Base-by-base conservation (phyloP, 2,888 invertebrate genomes). In the Parascotia fuliginaria region DNA sequence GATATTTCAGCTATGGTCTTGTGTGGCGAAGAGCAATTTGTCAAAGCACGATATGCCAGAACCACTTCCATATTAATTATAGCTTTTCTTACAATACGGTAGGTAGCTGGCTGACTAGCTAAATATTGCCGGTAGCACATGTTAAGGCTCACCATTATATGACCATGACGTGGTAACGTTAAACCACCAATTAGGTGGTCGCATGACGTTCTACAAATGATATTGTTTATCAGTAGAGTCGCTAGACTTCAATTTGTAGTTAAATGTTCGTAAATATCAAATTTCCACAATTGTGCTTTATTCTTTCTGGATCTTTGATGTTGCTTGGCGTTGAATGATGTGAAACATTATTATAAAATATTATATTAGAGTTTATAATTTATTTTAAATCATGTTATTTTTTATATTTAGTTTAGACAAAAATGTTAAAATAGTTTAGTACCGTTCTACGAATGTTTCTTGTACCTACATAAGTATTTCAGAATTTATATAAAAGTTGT, bases 181-280 rank as follows among this genome's bases (percentile, higher is more conserved):
- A 43, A 12, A 47, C 47, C 52, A 58, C 58, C 42, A 43, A 55
- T 9, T 53, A 55, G 47, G 56, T 28, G 55, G 32, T 53, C 53
- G 66, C 67, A 62, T 65, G 61, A 65, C 54, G 59, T 68, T 59
- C 55, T 60, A 52, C 60, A 63, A 59, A 65, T 56, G 46, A 64
- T 73, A 75, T 79, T 71, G 74, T 72, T 81, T 79, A 76, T 70
- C 71, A 73, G 83, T 90, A 89, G 89, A 77, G 89, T 90, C 89
- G 91, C 90, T 90, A 90, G 91, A 88, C 89, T 84, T 87, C 81
- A 80, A 85, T 83, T 84, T 76, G 82, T 90, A 89, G 85, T 71
- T 83, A 75, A 82, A 86, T 83, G 81, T 83, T 85, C 80, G 77
- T 82, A 79, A 73, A 70, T 77, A 75, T 78, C 77, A 79, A 78